Base-by-base conservation (phyloP, 2,888 invertebrate genomes). In the Ceramica pisi region DNA sequence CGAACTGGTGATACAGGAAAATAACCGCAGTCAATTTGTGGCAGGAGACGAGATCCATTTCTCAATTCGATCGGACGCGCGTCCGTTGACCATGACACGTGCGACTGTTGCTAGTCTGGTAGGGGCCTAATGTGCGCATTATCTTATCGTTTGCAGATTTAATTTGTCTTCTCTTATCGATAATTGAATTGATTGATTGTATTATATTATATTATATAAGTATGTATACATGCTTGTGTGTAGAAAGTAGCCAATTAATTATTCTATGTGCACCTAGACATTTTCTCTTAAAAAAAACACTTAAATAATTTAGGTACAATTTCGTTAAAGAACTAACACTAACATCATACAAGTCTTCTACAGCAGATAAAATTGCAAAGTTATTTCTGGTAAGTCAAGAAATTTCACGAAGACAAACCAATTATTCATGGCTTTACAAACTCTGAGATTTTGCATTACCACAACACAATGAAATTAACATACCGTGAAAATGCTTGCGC, bases 331-430 rank as follows among this genome's bases (percentile, higher is more conserved):
- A 44, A 56, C 3, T 16, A 73, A n/a, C 12, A 21, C 26, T 51
- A 21, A 35, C 26, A 66, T 50, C 35, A 66, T 50, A 53, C 9
- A 19, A 8, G 41, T 44, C 44, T 41, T 53, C 9, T 55, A 67
- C 12, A 46, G 12, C 31, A 55, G 19, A 19, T 60, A 5, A 46
- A 38, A 41, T 35, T 26, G 23, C 48, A 7, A 46, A 66, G 35
- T 14, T 44, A 31, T 70, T 74, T 67, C 23, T 64, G 14, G n/a
- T 67, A 41, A 48, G 75, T 46, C 55, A 63, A 74, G 63, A 50
- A 60, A 65, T 67, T 77, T 64, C 68, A 56, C 26, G 26, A 59
- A 56, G 21, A 50, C 62, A 75, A 66, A 55, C 55, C n/a, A 75
- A 69, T 69, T 75, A 70, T 63, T 77, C 38, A 66, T 63, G 63